A percentile compares a stretch with the other conserved stretches of the same genome.
These are phyloP conservation scores for Plumapathes pennacea DNA, from an alignment of 92 coral and sea anemone genomes.

Conservation along the genomic window DNA sequence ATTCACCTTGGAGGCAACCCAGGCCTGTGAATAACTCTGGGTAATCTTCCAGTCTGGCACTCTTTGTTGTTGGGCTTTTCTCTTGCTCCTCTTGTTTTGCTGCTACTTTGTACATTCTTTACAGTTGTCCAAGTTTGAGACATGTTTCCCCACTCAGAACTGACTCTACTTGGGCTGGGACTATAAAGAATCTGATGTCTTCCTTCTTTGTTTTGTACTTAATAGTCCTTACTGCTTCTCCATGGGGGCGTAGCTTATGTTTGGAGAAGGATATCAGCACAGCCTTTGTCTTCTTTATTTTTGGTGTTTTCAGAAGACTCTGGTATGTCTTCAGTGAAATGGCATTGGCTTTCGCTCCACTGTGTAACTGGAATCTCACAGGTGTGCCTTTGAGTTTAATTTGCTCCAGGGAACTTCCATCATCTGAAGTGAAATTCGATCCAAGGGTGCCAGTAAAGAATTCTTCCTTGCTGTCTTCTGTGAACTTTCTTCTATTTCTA, in stretches of 20 bases:
- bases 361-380: conserved; percentile 2
- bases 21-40: conserved; percentile 23
- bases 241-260: conserved; percentile 10
- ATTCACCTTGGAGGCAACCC: conserved; percentile 13
- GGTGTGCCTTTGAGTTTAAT: conserved; percentile 1
- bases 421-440: conserved; percentile 2
- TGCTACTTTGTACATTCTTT: conserved; percentile 5
- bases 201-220: conserved; percentile 3
- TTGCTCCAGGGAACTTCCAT: too few relatives aligned
- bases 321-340: conserved; percentile 10
- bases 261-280: conserved; percentile 19
- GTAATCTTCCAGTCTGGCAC: conserved; percentile 12
- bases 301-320: conserved; percentile 1
- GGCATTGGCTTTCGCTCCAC: conserved; percentile 24
- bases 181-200: conserved; percentile 6
- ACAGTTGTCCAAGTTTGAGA: conserved; percentile 24
- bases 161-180: conserved; percentile 12
- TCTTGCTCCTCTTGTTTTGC: conserved; percentile 3
- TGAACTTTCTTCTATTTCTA: neutral
- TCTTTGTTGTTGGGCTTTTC: too few relatives aligned
- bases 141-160: conserved; percentile 27
- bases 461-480: too few relatives aligned
- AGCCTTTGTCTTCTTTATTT: conserved; percentile 4
- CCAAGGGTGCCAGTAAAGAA: conserved; percentile 4
- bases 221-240: conserved; percentile 7